Percentiles rank a stretch among this genome's conserved stretches.
phyloP scores from a whole-genome alignment of 2,113 vertebrate species.

The Phalacrocorax brasilianus region DNA sequence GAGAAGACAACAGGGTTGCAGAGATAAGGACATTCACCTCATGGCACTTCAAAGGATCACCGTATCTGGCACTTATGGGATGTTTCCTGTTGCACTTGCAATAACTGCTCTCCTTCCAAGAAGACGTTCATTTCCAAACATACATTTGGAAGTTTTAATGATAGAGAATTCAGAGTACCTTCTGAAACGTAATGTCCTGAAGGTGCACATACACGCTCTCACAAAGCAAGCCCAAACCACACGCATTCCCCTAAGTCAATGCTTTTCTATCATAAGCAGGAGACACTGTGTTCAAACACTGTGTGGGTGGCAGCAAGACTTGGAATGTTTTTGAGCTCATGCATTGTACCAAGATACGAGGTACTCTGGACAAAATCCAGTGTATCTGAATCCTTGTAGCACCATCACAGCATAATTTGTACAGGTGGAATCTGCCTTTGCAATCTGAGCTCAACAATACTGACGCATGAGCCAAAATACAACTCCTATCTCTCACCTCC shows the following conservation, averaged over 20 bases:
- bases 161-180: background rate
- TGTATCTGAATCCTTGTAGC: background rate
- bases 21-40: background rate
- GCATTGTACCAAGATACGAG: background rate
- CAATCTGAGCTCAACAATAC: background rate
- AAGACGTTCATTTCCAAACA: background rate
- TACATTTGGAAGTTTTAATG: background rate
- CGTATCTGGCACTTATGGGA: background rate
- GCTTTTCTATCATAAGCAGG: background rate
- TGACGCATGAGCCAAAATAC: background rate
- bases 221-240: background rate
- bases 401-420: background rate
- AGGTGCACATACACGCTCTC: background rate
- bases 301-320: background rate
- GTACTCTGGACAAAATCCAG: background rate
- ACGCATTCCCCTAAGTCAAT: background rate
- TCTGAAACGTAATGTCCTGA: background rate
- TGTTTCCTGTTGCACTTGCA: background rate
- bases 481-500: background rate
- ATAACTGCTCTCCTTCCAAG: background rate
- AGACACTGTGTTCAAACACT: background rate
- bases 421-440: background rate
- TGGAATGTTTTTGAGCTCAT: background rate
- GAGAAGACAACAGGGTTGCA: background rate
- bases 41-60: background rate